A percentile compares a stretch with the other conserved stretches of the same genome.
phyloP scores from a whole-genome alignment of 2,797 vertebrate species.

The Malacoctenus gilli region DNA sequence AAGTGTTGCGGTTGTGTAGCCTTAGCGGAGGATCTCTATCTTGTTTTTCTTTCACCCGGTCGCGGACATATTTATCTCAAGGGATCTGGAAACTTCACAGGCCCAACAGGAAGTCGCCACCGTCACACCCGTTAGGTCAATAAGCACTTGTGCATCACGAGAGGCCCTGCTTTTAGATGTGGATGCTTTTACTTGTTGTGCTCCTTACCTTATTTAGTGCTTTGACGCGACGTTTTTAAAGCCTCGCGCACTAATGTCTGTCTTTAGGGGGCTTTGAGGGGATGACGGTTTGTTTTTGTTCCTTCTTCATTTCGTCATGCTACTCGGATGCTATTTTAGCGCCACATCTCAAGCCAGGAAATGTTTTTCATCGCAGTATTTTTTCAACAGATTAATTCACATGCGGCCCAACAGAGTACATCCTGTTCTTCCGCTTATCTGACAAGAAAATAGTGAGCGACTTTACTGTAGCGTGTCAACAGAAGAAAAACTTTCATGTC shows the following conservation, averaged over 20 bases:
- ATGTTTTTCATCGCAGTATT: neutral
- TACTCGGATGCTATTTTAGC: neutral
- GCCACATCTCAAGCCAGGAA: neutral
- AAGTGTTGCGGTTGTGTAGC: conserved; percentile 16
- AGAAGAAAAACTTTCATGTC: no score
- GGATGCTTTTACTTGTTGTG: conserved; percentile 24
- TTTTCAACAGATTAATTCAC: conserved; percentile 6
- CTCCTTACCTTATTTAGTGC: conserved; percentile 14
- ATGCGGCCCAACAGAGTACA: neutral
- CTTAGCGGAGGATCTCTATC: conserved; percentile 48
- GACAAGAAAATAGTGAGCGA: no score
- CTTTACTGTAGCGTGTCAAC: no score
- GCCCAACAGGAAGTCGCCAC: conserved; percentile 68
- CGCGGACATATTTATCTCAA: conserved; percentile 55
- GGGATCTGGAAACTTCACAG: conserved; percentile 65
- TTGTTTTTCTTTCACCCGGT: conserved; percentile 62
- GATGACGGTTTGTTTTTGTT: conserved; percentile 40
- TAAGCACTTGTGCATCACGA: conserved; percentile 59
- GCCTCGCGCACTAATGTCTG: conserved; percentile 2
- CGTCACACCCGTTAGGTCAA: conserved; percentile 71
- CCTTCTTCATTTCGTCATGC: conserved; percentile 23
- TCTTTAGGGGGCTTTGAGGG: conserved; percentile 3
- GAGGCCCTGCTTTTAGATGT: conserved; percentile 47
- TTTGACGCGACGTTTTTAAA: conserved; percentile 2
- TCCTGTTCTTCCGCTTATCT: conserved; percentile 7